Evolutionary conservation across 64 coral and sea anemone genomes (phyloP), one percentile per base, ranked within the genome.

Genomic region (Dendrophyllia cribrosa): DNA sequence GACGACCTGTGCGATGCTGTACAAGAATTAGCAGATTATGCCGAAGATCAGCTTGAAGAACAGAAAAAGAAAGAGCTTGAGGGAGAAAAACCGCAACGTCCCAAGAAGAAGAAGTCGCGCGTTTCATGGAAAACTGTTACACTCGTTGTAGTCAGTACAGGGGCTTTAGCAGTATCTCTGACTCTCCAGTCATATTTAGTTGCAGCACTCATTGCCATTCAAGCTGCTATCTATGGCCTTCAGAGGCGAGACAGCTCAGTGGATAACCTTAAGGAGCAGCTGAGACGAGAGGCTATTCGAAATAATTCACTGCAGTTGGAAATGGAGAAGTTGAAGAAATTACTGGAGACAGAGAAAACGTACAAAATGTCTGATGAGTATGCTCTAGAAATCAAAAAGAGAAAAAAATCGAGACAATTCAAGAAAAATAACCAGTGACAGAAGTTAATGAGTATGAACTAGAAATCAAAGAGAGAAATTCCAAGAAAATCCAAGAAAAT

Each of bases 251-350:
- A 86, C 47, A 75, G 53, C 44, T 87, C 66, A 58, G 62, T 82
- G 9, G 73, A 87, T 67, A 60, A 93, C 20, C 83, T 97, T 17
- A 66, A 87, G 49, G 84, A 66, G 73, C 88, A 97, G 77, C 70
- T 97, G 17, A 89, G 93, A 58, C 88, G 89, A 24, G 82, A 91
- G 70, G 52, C 63, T 23, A 91, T 88, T 46, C 78, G 83, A n/a
- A 91, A 91, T 20, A 90, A 90, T 94, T 68, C 89, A 17, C 68
- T 94, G 43, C 90, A 92, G 52, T 25, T 78, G 10, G 77, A 97
- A 51, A 88, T 70, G n/a, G 88, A 86, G 26, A 97, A 97, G 60
- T 80, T 97, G n/a, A 97, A 97, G 73, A 90, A 85, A 83, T 85
- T 97, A 22, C 79, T 94, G 23, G 68, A 72, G 63, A 91, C 95